Evolutionary conservation across 2,797 vertebrate genomes (phyloP), one percentile per base, ranked within the genome.

Genomic region (Leucoraja ocellata): DNA sequence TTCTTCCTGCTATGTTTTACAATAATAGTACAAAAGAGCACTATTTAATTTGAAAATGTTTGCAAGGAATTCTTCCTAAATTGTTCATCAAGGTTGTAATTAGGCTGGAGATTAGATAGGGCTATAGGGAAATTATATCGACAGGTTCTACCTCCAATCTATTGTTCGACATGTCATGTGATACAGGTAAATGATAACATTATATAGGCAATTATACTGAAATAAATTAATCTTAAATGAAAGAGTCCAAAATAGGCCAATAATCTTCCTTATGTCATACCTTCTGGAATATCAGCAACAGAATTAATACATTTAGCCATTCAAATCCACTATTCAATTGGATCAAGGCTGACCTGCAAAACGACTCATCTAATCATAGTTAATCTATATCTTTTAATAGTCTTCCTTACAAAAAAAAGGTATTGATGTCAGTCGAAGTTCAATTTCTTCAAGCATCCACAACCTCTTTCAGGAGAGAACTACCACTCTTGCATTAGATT

Each of bases 1-100:
- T 36, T 88, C 84, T 88, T 88, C 28, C n/a, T 88, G 14, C n/a
- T 36, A 9, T 36, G 23, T 83, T 83, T 83, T 83, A 28, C 54
- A 21, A 5, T 13, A 83, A 10, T 58, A 10, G 16, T 46, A 10
- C 16, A 68, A 36, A 88, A 14, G 63, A 68, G n/a, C 7, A 68
- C 5, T 21, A 5, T 88, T 36, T 68, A 88, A 88, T 88, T 88
- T n/a, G 84, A 88, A 88, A 65, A 88, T 68, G 68, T 65, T 68
- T 88, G n/a, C n/a, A 21, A 68, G 39, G n/a, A 68, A 7, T 10
- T 68, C 61, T 36, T 65, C n/a, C 65, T 16, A 88, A n/a, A 21
- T 68, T 68, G n/a, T 16, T 88, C 84, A 88, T 88, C n/a, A 88
- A 28, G 21, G 23, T 36, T 36, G 16, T 88, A 88, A 88, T 88